These are phyloP conservation scores for Lophotriccus pileatus DNA, from an alignment of 2,797 vertebrate species.

Conservation along the genomic window DNA sequence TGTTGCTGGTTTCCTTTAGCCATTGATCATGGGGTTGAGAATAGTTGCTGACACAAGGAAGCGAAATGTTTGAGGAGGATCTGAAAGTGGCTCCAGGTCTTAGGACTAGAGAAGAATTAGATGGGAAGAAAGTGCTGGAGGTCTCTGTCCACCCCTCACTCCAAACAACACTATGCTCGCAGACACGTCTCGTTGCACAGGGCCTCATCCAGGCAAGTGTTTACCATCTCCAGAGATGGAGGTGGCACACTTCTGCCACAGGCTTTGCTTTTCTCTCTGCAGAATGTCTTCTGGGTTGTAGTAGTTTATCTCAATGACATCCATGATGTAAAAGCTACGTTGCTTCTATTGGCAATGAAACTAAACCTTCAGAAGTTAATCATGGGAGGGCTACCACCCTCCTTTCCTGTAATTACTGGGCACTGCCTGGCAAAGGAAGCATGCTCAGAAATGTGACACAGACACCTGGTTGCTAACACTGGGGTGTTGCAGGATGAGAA, in stretches of 20 bases:
- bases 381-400: not conserved
- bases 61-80: not conserved
- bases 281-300: not conserved
- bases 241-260: not conserved
- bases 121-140: not conserved
- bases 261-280: not conserved
- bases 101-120: not conserved
- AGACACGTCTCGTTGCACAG: accelerated
- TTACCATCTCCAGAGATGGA: not conserved
- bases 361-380: not conserved
- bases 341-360: not conserved
- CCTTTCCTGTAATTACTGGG: not conserved
- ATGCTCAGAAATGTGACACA: not conserved
- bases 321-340: not conserved
- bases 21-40: not conserved
- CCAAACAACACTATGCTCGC: not conserved
- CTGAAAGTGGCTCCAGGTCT: not conserved
- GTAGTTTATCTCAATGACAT: not conserved
- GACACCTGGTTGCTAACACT: not conserved
- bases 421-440: not conserved
- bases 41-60: not conserved
- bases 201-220: not conserved
- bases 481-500: not conserved
- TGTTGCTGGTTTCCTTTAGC: not conserved
- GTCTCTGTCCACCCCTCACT: not conserved